phyloP scores from a whole-genome alignment of 2,888 invertebrate species.

The Myopa tessellatipennis region DNA sequence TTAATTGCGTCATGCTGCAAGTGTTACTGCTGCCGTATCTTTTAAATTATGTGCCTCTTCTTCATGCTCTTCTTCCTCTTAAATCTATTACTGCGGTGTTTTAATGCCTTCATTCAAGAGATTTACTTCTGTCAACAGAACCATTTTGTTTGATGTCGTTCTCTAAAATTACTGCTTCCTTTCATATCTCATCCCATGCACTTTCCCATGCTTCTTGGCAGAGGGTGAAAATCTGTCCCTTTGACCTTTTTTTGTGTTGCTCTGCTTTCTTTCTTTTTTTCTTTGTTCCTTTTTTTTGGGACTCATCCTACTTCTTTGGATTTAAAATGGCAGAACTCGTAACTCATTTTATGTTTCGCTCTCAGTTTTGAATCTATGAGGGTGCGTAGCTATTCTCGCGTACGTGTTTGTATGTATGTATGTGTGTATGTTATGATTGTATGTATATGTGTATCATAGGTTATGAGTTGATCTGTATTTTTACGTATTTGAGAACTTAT shows the following conservation, averaged over 20 bases:
- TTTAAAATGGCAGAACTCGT: slow-evolving; percentile 66
- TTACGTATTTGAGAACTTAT: too few relatives aligned
- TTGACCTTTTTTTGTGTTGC: slow-evolving; percentile 10
- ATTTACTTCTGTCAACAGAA: slow-evolving; percentile 67
- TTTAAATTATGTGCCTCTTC: neutral
- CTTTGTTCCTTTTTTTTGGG: slow-evolving; percentile 52
- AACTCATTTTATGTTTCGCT: slow-evolving; percentile 61
- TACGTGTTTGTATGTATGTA: slow-evolving; percentile 18
- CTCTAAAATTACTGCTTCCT: slow-evolving; percentile 15
- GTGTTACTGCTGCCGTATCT: slow-evolving; percentile 9
- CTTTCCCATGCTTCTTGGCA: slow-evolving; percentile 45
- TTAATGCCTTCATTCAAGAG: slow-evolving; percentile 65
- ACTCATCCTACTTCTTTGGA: slow-evolving; percentile 36
- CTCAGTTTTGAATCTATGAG: neutral
- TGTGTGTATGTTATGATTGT: slow-evolving; percentile 26
- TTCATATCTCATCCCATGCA: slow-evolving; percentile 14
- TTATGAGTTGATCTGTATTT: neutral
- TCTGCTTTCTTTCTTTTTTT: neutral
- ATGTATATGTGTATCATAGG: slow-evolving; percentile 22
- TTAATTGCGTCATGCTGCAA: neutral
- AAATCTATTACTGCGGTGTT: slow-evolving; percentile 57
- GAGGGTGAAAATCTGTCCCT: slow-evolving; percentile 15
- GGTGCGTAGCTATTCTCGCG: neutral
- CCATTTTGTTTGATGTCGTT: slow-evolving; percentile 52
- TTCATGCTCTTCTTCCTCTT: slow-evolving; percentile 6